These are phyloP conservation scores for Clarias fuscus DNA, from an alignment of 2,797 vertebrate genomes.

Conservation along the genomic window DNA sequence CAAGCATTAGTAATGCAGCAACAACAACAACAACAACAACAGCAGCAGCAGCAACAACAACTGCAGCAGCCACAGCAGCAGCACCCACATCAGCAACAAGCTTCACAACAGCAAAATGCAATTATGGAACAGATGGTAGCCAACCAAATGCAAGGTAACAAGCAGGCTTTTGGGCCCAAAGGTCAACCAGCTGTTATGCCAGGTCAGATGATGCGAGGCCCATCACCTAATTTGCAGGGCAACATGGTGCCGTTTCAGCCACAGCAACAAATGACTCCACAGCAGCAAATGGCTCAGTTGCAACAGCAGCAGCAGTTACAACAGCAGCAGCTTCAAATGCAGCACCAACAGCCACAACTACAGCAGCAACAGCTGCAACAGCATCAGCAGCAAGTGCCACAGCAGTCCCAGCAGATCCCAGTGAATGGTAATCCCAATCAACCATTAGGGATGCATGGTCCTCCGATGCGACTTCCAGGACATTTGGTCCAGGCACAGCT, in stretches of 20 bases:
- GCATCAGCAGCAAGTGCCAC: conserved; percentile 62
- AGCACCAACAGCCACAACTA: conserved; percentile 73
- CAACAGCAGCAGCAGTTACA: conserved; percentile 70
- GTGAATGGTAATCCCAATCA: conserved; percentile 87
- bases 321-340: conserved; percentile 77
- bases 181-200: conserved; percentile 86
- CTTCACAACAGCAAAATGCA: conserved; percentile 84
- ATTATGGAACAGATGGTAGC: conserved; percentile 98
- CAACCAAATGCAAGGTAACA: conserved; percentile 93
- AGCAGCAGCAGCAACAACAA: conserved; percentile 70
- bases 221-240: conserved; percentile 87
- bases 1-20: conserved; percentile 89
- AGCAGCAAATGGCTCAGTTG: conserved; percentile 71
- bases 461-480: conserved; percentile 83
- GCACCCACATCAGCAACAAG: conserved; percentile 74
- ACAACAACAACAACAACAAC: conserved; percentile 28
- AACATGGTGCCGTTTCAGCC: conserved; percentile 90
- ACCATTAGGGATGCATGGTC: conserved; percentile 89
- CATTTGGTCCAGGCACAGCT: conserved; percentile 73
- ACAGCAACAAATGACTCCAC: conserved; percentile 77
- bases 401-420: conserved; percentile 75
- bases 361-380: conserved; percentile 72
- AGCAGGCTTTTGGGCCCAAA: conserved; percentile 87
- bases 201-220: conserved; percentile 93
- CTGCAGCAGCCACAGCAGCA: conserved; percentile 77